Evolutionary conservation across 2,113 vertebrate genomes (phyloP).

Genomic region (Numenius arquata): DNA sequence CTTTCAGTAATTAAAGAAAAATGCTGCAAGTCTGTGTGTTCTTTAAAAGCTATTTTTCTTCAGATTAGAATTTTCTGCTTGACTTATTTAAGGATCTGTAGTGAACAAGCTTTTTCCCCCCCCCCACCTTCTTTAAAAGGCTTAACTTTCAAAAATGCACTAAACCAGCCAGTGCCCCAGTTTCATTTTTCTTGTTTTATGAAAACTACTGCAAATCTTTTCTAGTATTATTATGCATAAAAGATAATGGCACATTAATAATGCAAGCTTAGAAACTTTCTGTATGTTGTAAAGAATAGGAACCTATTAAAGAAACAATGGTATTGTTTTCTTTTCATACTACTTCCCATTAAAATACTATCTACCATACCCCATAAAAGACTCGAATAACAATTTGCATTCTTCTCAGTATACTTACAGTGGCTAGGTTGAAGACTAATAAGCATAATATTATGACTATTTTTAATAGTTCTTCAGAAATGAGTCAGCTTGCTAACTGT

Average conservation of each 20-base stretch:
- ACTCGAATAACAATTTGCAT: background rate
- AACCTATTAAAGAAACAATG: background rate
- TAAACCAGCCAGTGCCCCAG: background rate
- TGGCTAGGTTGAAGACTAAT: background rate
- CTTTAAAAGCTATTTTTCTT: constrained; percentile 34
- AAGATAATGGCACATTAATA: background rate
- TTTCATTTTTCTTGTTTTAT: background rate
- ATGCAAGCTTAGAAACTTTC: background rate
- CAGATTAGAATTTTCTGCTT: constrained; percentile 46
- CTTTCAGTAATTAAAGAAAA: background rate
- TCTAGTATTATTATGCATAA: background rate
- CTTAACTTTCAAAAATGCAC: constrained; percentile 4
- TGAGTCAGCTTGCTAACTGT: background rate
- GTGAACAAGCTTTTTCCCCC: background rate
- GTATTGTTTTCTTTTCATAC: background rate
- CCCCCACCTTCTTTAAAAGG: background rate
- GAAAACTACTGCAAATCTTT: background rate
- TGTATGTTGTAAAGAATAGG: background rate
- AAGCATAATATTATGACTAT: background rate
- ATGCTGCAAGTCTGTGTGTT: background rate
- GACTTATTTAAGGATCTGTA: background rate
- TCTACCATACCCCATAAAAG: background rate
- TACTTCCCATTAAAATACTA: background rate
- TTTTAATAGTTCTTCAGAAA: background rate
- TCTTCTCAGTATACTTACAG: background rate